These are phyloP conservation scores for Seriola quinqueradiata DNA, from an alignment of 2,113 vertebrate genomes.

Conservation along the genomic window DNA sequence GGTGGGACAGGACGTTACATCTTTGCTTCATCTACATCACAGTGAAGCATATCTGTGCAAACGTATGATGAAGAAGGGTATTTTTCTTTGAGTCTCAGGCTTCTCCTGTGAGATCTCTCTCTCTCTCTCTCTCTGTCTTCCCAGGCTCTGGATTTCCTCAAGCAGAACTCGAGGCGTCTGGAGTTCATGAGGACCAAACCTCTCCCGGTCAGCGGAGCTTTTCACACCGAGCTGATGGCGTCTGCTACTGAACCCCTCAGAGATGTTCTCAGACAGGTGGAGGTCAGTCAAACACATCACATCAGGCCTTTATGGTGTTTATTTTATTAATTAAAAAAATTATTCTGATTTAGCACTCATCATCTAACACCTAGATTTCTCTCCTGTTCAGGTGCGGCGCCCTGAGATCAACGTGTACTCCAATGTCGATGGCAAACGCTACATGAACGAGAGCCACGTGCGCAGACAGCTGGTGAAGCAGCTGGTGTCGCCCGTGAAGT, in stretches of 20 bases:
- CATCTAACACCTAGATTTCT: not conserved
- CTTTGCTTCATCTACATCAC: too few relatives aligned
- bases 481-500: conserved; percentile 91
- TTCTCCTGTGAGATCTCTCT: not conserved
- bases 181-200: conserved; percentile 85
- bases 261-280: conserved; percentile 84
- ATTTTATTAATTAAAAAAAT: not conserved
- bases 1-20: too few relatives aligned
- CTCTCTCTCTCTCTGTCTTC: not conserved
- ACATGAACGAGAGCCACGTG: conserved; percentile 86
- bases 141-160: conserved; percentile 94
- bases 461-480: conserved; percentile 88
- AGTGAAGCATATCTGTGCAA: too few relatives aligned
- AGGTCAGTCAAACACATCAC: conserved; percentile 62
- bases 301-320: not conserved
- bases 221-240: conserved; percentile 94
- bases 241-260: conserved; percentile 85
- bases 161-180: conserved; percentile 86
- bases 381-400: conserved; percentile 76
- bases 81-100: too few relatives aligned
- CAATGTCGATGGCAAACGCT: conserved; percentile 90
- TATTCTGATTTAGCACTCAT: not conserved
- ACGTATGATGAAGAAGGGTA: too few relatives aligned
- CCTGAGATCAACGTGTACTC: conserved; percentile 91
- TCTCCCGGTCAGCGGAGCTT: conserved; percentile 93